Conservation (phyloP, 2,888 invertebrate species). For the Dryadula phaetusa region DNA sequence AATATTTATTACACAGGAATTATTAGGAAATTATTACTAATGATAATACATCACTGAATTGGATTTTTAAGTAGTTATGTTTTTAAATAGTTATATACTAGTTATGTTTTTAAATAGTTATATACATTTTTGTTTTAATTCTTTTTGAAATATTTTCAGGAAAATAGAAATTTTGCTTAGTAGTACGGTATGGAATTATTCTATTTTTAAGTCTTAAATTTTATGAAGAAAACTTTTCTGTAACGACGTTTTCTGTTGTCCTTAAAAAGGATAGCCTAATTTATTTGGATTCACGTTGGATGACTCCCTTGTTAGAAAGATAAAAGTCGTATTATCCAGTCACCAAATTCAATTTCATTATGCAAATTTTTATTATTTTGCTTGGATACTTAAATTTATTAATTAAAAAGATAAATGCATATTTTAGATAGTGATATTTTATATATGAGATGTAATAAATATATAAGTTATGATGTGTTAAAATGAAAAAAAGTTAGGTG, state of each 20-base stretch:
- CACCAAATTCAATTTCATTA: constrained; percentile 18
- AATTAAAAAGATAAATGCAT: constrained; percentile 6
- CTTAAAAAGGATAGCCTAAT: constrained; percentile 25
- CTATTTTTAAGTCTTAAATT: constrained; percentile 9
- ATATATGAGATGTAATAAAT: background rate
- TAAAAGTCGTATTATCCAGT: constrained; percentile 13
- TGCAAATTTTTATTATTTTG: constrained; percentile 22
- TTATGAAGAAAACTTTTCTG: constrained; percentile 5
- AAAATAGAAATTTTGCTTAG: background rate
- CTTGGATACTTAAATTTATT: constrained; percentile 8
- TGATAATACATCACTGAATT: too few relatives aligned
- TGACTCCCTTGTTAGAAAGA: constrained; percentile 19
- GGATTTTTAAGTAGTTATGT: too few relatives aligned
- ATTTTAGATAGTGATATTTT: background rate
- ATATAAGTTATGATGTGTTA: background rate
- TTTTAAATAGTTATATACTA: too few relatives aligned
- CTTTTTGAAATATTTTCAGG: background rate
- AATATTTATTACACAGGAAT: too few relatives aligned
- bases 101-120: too few relatives aligned
- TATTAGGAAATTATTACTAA: too few relatives aligned
- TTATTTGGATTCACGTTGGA: constrained; percentile 27
- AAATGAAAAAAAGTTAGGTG: background rate
- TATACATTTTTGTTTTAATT: background rate
- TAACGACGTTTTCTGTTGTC: constrained; percentile 12
- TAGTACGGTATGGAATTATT: background rate